Evolutionary conservation across 2,888 invertebrate genomes (phyloP).

Genomic region (Smittia sp.): DNA sequence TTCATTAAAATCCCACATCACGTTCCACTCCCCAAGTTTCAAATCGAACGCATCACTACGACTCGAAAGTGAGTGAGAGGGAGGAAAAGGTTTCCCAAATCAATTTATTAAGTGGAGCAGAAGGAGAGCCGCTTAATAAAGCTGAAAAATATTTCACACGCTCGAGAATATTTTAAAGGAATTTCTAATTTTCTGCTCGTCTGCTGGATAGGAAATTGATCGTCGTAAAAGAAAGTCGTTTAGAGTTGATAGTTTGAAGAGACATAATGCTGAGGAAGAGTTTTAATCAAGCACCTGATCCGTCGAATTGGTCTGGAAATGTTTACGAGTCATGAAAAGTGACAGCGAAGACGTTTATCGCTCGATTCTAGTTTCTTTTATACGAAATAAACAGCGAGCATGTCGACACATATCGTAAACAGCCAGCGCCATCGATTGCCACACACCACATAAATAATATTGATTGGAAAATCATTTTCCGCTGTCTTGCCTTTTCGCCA

Average conservation of each 20-base stretch:
- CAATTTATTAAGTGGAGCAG: slow-evolving; percentile 6
- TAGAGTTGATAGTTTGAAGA: neutral
- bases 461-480: slow-evolving; percentile 10
- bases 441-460: slow-evolving; percentile 1
- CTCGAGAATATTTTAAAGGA: neutral
- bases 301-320: neutral
- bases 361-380: neutral
- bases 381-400: neutral
- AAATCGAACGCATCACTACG: neutral
- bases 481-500: neutral
- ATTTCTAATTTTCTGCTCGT: neutral
- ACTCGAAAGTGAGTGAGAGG: neutral
- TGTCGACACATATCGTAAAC: slow-evolving; percentile 6
- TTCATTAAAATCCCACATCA: slow-evolving; percentile 7
- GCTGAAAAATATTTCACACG: neutral
- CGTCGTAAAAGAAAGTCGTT: neutral
- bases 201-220: neutral
- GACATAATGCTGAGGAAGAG: neutral
- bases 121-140: neutral
- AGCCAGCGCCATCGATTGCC: neutral
- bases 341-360: neutral
- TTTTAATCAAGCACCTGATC: neutral
- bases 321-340: slow-evolving; percentile 2
- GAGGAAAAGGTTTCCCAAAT: neutral
- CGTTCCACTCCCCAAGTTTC: neutral